phyloP scores from a whole-genome alignment of 2,113 vertebrate species.

The Uria lomvia region DNA sequence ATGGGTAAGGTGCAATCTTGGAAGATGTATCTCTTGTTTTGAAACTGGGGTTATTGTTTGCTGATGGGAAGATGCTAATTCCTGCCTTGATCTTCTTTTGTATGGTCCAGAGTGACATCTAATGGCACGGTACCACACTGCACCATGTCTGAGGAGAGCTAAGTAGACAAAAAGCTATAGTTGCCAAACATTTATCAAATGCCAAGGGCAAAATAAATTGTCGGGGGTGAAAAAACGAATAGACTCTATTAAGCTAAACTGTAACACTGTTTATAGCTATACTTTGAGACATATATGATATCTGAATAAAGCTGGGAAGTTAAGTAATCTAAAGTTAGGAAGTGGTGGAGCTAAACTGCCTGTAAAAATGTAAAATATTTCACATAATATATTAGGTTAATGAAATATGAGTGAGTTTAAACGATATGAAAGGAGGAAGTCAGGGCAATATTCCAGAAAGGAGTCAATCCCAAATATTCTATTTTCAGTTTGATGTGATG shows the following conservation, averaged over 20 bases:
- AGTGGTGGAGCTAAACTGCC: not conserved
- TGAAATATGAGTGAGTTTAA: not conserved
- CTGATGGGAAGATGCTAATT: not conserved
- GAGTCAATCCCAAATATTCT: not conserved
- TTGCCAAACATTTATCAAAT: not conserved
- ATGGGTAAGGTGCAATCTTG: not conserved
- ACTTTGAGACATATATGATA: not conserved
- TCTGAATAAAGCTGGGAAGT: not conserved
- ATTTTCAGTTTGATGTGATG: not conserved
- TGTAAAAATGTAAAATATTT: not conserved
- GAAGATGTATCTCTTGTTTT: not conserved
- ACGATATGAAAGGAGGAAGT: not conserved
- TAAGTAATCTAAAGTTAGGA: not conserved
- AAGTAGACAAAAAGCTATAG: not conserved
- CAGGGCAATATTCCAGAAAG: not conserved
- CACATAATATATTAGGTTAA: not conserved
- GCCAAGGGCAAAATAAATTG: not conserved
- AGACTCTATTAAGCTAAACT: not conserved
- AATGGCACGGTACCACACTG: not conserved
- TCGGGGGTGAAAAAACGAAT: not conserved
- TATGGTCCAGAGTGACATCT: slow-evolving; percentile 40
- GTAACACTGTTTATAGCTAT: not conserved
- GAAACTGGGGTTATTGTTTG: not conserved
- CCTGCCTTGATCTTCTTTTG: not conserved
- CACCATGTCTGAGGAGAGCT: not conserved